A percentile compares a stretch with the other conserved stretches of the same genome.
Conservation (phyloP, 2,888 invertebrate genomes). For the Pristionchus fissidentatus region DNA sequence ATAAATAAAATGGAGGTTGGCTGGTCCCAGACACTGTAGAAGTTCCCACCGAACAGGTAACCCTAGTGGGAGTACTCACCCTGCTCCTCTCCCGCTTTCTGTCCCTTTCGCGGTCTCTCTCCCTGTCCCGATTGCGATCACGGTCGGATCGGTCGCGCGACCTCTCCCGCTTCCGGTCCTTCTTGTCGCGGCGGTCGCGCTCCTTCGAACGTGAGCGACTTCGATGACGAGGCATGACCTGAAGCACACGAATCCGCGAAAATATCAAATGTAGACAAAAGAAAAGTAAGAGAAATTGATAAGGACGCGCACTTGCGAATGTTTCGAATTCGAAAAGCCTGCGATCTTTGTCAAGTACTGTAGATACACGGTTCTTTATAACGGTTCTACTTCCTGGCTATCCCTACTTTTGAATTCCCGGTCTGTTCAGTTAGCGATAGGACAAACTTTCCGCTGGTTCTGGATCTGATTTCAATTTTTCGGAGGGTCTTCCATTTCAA, state of each 20-base stretch:
- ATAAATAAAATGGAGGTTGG: background rate
- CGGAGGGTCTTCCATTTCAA: too few relatives aligned
- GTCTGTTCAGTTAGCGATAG: background rate
- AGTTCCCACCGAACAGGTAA: background rate
- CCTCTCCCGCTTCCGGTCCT: slow-evolving; percentile 47
- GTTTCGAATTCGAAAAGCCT: slow-evolving; percentile 14
- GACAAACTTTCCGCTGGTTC: background rate
- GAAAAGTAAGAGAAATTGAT: background rate
- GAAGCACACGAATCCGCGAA: background rate
- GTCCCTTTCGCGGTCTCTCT: slow-evolving; percentile 23
- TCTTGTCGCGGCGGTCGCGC: slow-evolving; percentile 44
- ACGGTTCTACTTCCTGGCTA: background rate
- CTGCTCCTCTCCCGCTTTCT: slow-evolving; percentile 26
- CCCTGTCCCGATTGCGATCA: slow-evolving; percentile 42
- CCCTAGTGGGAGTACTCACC: background rate
- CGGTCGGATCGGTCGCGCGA: slow-evolving; percentile 46
- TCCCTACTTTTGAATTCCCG: background rate
- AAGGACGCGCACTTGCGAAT: background rate
- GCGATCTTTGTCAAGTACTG: background rate
- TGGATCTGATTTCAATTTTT: background rate
- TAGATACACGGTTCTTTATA: background rate
- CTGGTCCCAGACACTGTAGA: background rate
- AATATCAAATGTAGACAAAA: background rate
- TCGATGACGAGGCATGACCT: slow-evolving; percentile 52
- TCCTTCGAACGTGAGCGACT: slow-evolving; percentile 53